phyloP scores from a whole-genome alignment of 2,113 vertebrate genomes.

The Rhegmatorhina hoffmannsi region DNA sequence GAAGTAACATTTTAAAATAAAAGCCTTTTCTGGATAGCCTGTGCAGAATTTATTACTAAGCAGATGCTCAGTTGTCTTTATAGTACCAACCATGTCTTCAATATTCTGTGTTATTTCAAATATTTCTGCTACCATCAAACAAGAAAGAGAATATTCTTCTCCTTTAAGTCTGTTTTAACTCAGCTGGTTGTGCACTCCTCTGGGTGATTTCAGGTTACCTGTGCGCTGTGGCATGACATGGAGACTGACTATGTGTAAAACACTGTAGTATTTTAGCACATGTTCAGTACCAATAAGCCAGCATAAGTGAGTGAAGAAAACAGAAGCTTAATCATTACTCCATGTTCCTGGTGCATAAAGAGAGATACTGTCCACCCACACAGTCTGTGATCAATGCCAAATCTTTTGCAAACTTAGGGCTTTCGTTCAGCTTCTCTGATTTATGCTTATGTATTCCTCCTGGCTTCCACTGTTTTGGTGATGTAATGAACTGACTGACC shows the following conservation, averaged over 20 bases:
- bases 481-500: background rate
- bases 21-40: background rate
- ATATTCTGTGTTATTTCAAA: background rate
- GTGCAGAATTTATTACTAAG: background rate
- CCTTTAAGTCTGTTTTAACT: background rate
- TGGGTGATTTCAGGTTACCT: conserved; percentile 57
- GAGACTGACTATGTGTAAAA: conserved; percentile 18
- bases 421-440: conserved; percentile 39
- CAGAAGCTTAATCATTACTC: conserved; percentile 71
- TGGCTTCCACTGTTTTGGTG: background rate
- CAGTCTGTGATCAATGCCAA: conserved; percentile 50
- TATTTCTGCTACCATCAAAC: background rate
- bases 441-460: background rate
- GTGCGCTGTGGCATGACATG: conserved; percentile 8
- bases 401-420: conserved; percentile 47
- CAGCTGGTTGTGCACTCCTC: background rate
- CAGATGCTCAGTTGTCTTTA: background rate
- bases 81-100: background rate
- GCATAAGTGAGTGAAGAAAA: conserved; percentile 41
- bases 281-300: conserved; percentile 49
- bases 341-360: conserved; percentile 67
- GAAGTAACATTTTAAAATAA: conserved; percentile 6
- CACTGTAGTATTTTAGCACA: conserved; percentile 35
- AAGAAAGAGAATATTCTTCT: background rate
- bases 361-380: conserved; percentile 69